These are phyloP conservation scores for Emys orbicularis DNA, from an alignment of 2,797 vertebrate species.

Conservation along the genomic window DNA sequence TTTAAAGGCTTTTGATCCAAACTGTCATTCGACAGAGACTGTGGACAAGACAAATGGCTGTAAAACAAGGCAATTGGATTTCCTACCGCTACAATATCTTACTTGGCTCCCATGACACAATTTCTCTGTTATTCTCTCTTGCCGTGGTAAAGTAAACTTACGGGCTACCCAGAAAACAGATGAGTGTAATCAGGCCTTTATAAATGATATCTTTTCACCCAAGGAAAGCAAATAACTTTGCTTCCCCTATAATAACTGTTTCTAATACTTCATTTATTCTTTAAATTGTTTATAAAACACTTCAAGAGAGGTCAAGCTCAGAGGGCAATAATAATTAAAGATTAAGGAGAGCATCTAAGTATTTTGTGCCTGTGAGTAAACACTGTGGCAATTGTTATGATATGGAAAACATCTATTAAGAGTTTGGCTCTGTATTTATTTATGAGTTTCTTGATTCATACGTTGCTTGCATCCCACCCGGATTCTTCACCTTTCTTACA, in stretches of 20 bases:
- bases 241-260: constrained; percentile 69
- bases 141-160: constrained; percentile 72
- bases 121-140: constrained; percentile 74
- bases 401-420: constrained; percentile 37
- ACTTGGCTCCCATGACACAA: constrained; percentile 71
- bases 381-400: constrained; percentile 57
- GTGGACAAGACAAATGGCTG: constrained; percentile 72
- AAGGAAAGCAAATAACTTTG: constrained; percentile 75
- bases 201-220: constrained; percentile 69
- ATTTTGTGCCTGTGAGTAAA: constrained; percentile 68
- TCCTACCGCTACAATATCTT: constrained; percentile 72
- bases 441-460: constrained; percentile 13
- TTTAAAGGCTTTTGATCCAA: constrained; percentile 74
- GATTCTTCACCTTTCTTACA: background rate
- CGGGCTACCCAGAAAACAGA: constrained; percentile 71
- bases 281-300: constrained; percentile 77
- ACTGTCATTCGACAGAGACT: constrained; percentile 69
- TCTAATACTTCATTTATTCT: constrained; percentile 76
- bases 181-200: constrained; percentile 70
- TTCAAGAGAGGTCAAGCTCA: constrained; percentile 67
- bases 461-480: background rate
- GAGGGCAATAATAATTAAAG: constrained; percentile 70
- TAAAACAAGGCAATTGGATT: constrained; percentile 74
- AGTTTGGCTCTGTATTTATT: background rate
- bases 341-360: constrained; percentile 67